Conservation (phyloP, 1,140 invertebrate genomes). For the Laupala kohalensis region DNA sequence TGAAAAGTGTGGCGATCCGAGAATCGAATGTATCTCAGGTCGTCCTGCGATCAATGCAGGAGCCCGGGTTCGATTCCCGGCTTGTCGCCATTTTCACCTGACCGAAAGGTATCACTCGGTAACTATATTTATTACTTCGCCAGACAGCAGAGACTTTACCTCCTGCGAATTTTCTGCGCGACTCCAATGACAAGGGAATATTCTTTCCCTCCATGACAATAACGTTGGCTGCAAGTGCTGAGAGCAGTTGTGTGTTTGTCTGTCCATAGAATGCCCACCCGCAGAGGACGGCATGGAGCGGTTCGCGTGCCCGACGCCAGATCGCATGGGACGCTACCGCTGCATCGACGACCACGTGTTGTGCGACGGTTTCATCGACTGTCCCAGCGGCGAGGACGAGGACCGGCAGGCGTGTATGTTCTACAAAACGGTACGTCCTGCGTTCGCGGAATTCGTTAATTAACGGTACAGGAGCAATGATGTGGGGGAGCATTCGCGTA, state of each 20-base stretch:
- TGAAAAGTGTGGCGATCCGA: too few species aligned
- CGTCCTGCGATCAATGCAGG: neutral
- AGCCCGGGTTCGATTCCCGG: too few species aligned
- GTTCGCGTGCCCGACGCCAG: slow-evolving; percentile 84
- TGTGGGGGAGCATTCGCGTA: too few species aligned
- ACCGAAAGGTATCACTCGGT: too few species aligned
- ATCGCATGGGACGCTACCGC: slow-evolving; percentile 76
- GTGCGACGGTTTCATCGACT: slow-evolving; percentile 89
- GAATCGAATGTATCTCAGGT: neutral
- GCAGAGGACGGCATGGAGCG: slow-evolving; percentile 86
- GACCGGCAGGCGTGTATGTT: slow-evolving; percentile 91
- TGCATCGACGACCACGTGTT: slow-evolving; percentile 93
- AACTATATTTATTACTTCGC: neutral
- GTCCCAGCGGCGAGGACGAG: slow-evolving; percentile 84
- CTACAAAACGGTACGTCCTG: slow-evolving; percentile 72
- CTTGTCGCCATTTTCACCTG: too few species aligned
- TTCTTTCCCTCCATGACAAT: neutral
- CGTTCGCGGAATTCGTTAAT: too few species aligned
- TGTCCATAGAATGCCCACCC: slow-evolving; percentile 69
- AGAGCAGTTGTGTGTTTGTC: neutral
- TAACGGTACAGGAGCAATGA: too few species aligned
- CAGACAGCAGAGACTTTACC: neutral
- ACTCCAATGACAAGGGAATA: neutral
- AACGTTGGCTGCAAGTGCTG: neutral
- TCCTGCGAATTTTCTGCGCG: neutral